Percentiles rank a stretch among this genome's conserved stretches.
Conservation (phyloP, 2,113 vertebrate genomes). For the Rhombomys opimus region DNA sequence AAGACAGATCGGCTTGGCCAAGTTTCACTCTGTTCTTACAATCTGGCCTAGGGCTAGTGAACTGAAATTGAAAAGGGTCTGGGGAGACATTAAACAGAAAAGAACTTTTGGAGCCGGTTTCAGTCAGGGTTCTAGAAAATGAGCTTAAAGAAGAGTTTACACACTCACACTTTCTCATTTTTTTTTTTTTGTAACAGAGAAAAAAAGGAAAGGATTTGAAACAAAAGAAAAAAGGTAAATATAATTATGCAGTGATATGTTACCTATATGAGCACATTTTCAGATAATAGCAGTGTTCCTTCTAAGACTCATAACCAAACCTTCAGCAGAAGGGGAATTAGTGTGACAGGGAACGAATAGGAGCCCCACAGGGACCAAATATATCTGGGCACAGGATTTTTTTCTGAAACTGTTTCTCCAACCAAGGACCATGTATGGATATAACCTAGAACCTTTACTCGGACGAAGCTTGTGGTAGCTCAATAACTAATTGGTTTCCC, state of each 20-base stretch:
- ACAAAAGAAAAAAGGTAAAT: not conserved
- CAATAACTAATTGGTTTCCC: no score
- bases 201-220: not conserved
- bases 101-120: not conserved
- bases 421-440: no score
- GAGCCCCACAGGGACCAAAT: no score
- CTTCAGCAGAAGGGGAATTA: no score
- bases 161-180: not conserved
- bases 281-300: not conserved
- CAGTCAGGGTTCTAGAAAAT: not conserved
- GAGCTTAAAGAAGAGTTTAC: not conserved
- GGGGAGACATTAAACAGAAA: slow-evolving; percentile 28
- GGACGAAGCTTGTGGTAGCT: no score
- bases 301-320: no score
- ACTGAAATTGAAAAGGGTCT: not conserved
- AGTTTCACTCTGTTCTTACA: not conserved
- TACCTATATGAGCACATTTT: not conserved
- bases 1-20: not conserved
- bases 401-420: no score
- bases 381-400: no score
- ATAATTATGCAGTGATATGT: not conserved
- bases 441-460: no score
- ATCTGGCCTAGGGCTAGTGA: not conserved
- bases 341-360: no score
- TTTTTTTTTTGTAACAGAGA: not conserved